These are phyloP conservation scores for Piprites chloris DNA, from an alignment of 2,113 vertebrate genomes.

Conservation along the genomic window DNA sequence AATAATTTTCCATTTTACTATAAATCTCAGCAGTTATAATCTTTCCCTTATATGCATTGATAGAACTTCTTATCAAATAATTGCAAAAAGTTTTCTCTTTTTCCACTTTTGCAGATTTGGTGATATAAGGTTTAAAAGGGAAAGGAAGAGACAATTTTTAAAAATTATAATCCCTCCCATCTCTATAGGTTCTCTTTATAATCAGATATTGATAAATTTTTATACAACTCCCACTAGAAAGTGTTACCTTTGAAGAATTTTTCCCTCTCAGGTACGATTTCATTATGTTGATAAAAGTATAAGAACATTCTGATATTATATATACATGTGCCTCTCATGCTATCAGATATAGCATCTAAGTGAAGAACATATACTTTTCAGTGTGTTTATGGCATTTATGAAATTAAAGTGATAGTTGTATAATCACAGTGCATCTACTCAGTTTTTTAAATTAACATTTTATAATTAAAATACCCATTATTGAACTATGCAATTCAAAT, in stretches of 20 bases:
- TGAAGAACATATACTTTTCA: neutral
- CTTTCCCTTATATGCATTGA: neutral
- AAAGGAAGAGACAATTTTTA: neutral
- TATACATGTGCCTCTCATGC: neutral
- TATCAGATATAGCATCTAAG: neutral
- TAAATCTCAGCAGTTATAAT: neutral
- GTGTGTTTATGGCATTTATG: neutral
- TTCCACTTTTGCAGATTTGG: neutral
- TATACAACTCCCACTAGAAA: neutral
- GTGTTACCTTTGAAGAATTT: neutral
- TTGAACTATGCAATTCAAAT: conserved; percentile 16
- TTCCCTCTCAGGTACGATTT: neutral
- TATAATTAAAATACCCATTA: conserved; percentile 16
- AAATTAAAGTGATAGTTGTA: neutral
- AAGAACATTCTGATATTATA: neutral
- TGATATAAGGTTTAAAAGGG: neutral
- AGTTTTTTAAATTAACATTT: conserved; percentile 28
- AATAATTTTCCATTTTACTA: neutral
- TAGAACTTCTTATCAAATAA: neutral
- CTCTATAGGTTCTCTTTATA: neutral
- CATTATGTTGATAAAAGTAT: neutral
- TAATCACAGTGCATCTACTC: conserved; percentile 17
- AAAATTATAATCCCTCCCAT: neutral
- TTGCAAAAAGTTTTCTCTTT: neutral
- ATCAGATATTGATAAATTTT: neutral